Percentiles rank a stretch among this genome's conserved stretches.
These are phyloP conservation scores for Rugalucina vietnamica DNA, from an alignment of 2,888 invertebrate species.

Conservation along the genomic window DNA sequence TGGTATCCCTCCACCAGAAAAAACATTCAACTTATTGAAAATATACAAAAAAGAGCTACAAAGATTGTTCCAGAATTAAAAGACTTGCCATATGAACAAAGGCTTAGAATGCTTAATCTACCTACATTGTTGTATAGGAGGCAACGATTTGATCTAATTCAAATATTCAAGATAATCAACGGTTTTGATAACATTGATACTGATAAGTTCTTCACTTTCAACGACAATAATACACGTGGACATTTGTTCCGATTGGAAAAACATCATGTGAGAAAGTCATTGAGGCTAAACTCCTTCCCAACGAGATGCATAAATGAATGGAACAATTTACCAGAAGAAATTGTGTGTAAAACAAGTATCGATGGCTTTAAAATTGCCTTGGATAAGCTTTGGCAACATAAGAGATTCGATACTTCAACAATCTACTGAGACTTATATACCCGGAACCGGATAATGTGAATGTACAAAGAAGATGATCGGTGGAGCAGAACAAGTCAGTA, in stretches of 20 bases:
- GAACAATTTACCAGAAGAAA: neutral
- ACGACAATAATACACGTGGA: neutral
- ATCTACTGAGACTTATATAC: neutral
- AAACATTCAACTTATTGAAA: neutral
- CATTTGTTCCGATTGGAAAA: slow-evolving; percentile 8
- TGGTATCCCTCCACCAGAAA: neutral
- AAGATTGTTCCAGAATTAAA: neutral
- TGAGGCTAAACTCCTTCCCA: slow-evolving; percentile 7
- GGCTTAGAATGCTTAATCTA: neutral
- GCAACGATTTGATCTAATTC: neutral
- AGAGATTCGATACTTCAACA: neutral
- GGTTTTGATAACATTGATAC: neutral
- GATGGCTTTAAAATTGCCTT: no score
- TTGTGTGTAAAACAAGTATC: neutral
- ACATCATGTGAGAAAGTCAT: neutral
- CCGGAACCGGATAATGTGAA: slow-evolving; percentile 2
- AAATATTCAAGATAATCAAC: slow-evolving; percentile 4
- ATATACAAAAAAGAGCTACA: neutral
- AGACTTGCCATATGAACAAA: neutral
- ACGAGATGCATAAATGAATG: slow-evolving; percentile 4
- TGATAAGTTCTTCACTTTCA: neutral
- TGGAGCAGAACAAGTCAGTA: neutral
- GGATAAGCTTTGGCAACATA: neutral
- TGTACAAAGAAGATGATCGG: neutral
- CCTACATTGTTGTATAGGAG: neutral